Conservation (phyloP, 1,140 invertebrate genomes). For the Neodiprion lecontei region DNA sequence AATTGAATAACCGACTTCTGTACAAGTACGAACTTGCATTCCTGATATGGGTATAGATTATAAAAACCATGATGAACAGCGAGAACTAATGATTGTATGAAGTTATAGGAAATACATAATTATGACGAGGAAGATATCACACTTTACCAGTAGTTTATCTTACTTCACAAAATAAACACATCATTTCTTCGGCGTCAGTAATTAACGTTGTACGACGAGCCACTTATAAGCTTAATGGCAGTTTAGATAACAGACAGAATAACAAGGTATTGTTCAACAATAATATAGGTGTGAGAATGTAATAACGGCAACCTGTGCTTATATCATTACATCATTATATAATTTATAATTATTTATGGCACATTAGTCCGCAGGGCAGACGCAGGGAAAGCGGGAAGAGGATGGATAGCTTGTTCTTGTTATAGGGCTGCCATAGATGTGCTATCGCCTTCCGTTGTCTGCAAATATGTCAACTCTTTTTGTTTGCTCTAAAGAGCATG, state of each 20-base stretch:
- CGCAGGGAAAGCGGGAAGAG: slow-evolving; percentile 51
- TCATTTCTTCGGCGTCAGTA: neutral
- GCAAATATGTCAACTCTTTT: slow-evolving; percentile 57
- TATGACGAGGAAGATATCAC: neutral
- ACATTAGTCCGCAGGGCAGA: slow-evolving; percentile 45
- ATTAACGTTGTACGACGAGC: neutral
- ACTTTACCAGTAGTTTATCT: neutral
- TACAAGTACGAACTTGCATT: too few relatives aligned
- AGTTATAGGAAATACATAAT: neutral
- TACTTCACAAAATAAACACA: neutral
- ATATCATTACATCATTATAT: neutral
- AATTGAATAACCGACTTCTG: too few relatives aligned
- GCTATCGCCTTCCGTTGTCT: slow-evolving; percentile 60
- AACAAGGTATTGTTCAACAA: neutral
- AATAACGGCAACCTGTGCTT: neutral
- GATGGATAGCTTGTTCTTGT: slow-evolving; percentile 55
- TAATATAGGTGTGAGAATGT: neutral
- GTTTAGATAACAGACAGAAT: neutral
- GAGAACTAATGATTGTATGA: neutral
- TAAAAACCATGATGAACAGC: too few relatives aligned
- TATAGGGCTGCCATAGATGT: slow-evolving; percentile 60
- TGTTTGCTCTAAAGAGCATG: slow-evolving; percentile 51
- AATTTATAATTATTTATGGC: slow-evolving; percentile 29
- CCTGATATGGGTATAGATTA: too few relatives aligned
- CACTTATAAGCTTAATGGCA: neutral